Percentiles rank a stretch among this genome's conserved stretches.
Conservation (phyloP, 2,113 vertebrate genomes). For the Oryzias celebensis region DNA sequence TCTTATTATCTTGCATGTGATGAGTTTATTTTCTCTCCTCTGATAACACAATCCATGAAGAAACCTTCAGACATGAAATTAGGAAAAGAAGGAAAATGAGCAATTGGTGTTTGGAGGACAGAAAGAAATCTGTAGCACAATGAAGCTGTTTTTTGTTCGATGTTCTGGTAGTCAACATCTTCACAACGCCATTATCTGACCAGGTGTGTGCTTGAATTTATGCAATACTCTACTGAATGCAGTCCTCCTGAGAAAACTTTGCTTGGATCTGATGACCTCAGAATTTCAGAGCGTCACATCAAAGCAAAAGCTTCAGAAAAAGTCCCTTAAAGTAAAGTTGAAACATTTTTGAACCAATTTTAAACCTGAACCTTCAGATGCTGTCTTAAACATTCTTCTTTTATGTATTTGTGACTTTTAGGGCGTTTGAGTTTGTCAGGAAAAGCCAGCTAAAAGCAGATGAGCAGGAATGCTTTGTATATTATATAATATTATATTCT, state of each 20-base stretch:
- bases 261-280: constrained; percentile 16
- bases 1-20: constrained; percentile 11
- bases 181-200: neutral
- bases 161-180: constrained; percentile 1
- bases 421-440: neutral
- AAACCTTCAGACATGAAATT: no score
- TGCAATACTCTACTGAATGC: no score
- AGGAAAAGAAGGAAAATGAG: no score
- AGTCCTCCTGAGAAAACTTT: neutral
- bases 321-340: neutral
- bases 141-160: no score
- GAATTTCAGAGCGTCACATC: neutral
- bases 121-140: no score
- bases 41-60: no score
- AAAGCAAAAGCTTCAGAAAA: constrained; percentile 12
- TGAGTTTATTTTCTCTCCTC: neutral
- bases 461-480: neutral
- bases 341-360: no score
- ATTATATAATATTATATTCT: neutral
- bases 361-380: constrained; percentile 1
- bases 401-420: neutral
- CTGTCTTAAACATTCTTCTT: neutral
- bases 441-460: neutral
- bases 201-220: no score
- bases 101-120: no score